phyloP scores from a whole-genome alignment of 2,888 invertebrate species.

The Drosophila nr. medialis region DNA sequence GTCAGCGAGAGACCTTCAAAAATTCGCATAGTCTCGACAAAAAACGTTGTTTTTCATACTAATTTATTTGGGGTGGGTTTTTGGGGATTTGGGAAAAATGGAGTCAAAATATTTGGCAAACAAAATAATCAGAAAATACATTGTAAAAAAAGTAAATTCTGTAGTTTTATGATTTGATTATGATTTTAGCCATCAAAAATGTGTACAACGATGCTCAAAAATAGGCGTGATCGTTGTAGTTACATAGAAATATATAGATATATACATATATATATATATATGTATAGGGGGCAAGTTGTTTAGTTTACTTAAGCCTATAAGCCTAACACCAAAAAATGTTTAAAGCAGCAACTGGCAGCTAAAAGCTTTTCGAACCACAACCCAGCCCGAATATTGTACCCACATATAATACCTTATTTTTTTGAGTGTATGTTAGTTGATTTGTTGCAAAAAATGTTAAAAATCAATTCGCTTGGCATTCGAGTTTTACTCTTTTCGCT shows the following conservation, averaged over 20 bases:
- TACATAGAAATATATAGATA: background rate
- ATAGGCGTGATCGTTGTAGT: constrained; percentile 81
- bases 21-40: constrained; percentile 73
- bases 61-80: constrained; percentile 14
- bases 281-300: constrained; percentile 17
- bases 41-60: constrained; percentile 40
- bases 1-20: constrained; percentile 74
- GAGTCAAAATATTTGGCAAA: constrained; percentile 40
- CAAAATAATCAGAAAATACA: constrained; percentile 49
- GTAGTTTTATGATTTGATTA: constrained; percentile 20
- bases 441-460: constrained; percentile 81
- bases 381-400: constrained; percentile 37
- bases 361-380: constrained; percentile 49
- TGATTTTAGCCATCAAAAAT: constrained; percentile 55
- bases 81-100: constrained; percentile 26
- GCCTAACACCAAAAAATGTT: constrained; percentile 57
- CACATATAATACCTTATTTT: constrained; percentile 9
- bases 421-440: constrained; percentile 50
- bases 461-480: constrained; percentile 77
- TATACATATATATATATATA: background rate
- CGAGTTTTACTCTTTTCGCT: background rate
- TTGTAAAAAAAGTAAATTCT: constrained; percentile 27
- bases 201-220: constrained; percentile 85
- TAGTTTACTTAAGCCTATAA: constrained; percentile 53
- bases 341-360: constrained; percentile 50